These are phyloP conservation scores for Desoria tigrina DNA, from an alignment of 2,888 invertebrate genomes.

Conservation along the genomic window DNA sequence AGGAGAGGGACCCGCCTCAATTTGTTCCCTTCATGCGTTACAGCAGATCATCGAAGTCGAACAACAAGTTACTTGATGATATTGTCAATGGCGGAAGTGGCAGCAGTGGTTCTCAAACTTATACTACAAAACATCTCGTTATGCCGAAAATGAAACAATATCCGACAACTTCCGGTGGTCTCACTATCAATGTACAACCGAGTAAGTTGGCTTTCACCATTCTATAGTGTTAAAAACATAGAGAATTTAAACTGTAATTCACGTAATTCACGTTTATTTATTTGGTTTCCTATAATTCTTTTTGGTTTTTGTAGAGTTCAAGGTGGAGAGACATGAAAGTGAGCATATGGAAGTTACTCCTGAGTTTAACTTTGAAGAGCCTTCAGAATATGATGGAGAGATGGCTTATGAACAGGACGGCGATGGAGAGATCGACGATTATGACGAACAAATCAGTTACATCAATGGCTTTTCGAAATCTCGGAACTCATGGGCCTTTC, in stretches of 20 bases:
- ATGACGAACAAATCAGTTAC: too few relatives aligned
- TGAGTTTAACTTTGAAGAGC: not conserved
- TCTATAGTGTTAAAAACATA: too few relatives aligned
- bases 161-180: too few relatives aligned
- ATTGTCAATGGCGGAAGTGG: not conserved
- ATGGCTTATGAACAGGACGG: not conserved
- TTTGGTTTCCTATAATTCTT: not conserved
- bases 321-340: not conserved
- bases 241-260: too few relatives aligned
- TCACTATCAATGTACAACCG: too few relatives aligned
- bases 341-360: slow-evolving; percentile 1
- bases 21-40: slow-evolving; percentile 16
- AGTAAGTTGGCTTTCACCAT: not conserved
- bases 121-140: too few relatives aligned
- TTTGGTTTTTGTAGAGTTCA: not conserved
- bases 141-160: too few relatives aligned
- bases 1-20: slow-evolving; percentile 9
- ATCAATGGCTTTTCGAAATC: too few relatives aligned
- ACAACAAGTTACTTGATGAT: too few relatives aligned
- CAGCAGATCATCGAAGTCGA: too few relatives aligned
- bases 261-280: too few relatives aligned
- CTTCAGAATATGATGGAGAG: slow-evolving; percentile 2
- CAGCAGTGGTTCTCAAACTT: not conserved
- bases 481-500: too few relatives aligned
- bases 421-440: not conserved